Evolutionary conservation across 2,113 vertebrate genomes (phyloP).

Genomic region (Miniopterus natalensis): DNA sequence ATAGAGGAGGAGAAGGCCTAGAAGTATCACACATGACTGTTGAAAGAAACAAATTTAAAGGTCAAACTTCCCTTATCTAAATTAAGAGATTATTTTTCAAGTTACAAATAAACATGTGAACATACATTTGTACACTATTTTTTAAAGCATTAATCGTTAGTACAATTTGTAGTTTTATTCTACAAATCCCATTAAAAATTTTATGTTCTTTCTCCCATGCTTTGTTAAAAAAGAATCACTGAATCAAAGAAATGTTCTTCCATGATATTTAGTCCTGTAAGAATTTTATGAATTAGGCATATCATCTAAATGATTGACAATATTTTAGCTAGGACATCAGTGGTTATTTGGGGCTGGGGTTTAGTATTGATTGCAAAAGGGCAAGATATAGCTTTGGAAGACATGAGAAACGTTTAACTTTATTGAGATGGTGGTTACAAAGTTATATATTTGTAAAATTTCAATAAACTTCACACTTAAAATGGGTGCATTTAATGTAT

Average conservation of each 20-base stretch:
- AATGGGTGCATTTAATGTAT: background rate
- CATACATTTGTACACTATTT: slow-evolving; percentile 44
- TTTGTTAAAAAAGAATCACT: slow-evolving; percentile 5
- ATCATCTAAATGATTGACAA: slow-evolving; percentile 44
- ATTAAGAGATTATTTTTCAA: slow-evolving; percentile 52
- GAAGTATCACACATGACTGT: slow-evolving; percentile 97
- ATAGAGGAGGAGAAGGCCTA: slow-evolving; percentile 96
- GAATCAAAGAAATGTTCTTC: slow-evolving; percentile 49
- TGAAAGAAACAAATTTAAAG: slow-evolving; percentile 60
- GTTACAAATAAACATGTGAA: slow-evolving; percentile 49
- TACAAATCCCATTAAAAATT: slow-evolving; percentile 6
- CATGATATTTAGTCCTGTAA: background rate
- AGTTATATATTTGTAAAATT: background rate
- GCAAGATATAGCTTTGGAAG: background rate
- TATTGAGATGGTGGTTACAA: background rate
- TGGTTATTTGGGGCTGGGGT: background rate
- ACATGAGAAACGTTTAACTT: background rate
- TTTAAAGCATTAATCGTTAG: background rate
- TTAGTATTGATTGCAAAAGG: background rate
- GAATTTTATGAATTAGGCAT: slow-evolving; percentile 20
- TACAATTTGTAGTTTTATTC: slow-evolving; percentile 56
- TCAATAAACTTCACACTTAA: background rate
- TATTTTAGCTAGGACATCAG: background rate
- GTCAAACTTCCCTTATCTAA: slow-evolving; percentile 29
- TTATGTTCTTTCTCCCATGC: background rate